Evolutionary conservation across 37 sponge, comb jelly and placozoan genomes (phyloP), one percentile per base, ranked within the genome.

Genomic region (Aphrocallistes beatrix): DNA sequence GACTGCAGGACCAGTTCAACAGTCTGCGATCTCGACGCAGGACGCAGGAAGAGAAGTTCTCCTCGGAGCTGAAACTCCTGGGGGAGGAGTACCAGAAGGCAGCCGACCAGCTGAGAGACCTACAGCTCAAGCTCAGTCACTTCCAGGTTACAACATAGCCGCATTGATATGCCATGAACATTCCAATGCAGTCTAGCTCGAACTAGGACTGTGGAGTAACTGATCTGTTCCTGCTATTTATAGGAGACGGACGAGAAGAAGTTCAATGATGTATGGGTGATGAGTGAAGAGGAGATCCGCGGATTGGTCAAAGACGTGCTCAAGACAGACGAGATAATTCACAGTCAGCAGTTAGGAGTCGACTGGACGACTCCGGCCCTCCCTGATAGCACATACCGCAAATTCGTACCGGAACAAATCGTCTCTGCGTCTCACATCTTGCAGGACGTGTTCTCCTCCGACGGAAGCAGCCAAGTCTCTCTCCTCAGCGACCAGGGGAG

Each of bases 81-180:
- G 88, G 93, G 47, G 94, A 93, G 37, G 99, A 95, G 38, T 98
- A 95, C 60, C 87, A 89, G 23, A 93, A 92, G 82, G 92, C 86
- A 82, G 89, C 91, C n/a, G 94, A 95, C 45, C 99, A 98, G 51
- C 95, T 95, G 50, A 85, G 87, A 36, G 95, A 95, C 37, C 92
- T 98, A 37, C 93, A 95, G 84, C 93, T 92, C 85, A 98, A 98
- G 85, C 90, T 89, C 49, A 92, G 90, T 51, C 93, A 95, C 84
- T 93, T 93, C 50, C 91, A 91, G 81, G 83, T 82, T 16, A 85
- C n/a, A n/a, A 40, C 30, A 32, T 28, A 32, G 30, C 13, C 16
- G 17, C 13, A 32, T n/a, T n/a, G n/a, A n/a, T n/a, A n/a, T n/a
- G n/a, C n/a, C n/a, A n/a, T n/a, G n/a, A n/a, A n/a, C n/a, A n/a